Evolutionary conservation across 2,888 invertebrate genomes (phyloP), one percentile per base, ranked within the genome.

Genomic region (Drosophila neoperkinsi): DNA sequence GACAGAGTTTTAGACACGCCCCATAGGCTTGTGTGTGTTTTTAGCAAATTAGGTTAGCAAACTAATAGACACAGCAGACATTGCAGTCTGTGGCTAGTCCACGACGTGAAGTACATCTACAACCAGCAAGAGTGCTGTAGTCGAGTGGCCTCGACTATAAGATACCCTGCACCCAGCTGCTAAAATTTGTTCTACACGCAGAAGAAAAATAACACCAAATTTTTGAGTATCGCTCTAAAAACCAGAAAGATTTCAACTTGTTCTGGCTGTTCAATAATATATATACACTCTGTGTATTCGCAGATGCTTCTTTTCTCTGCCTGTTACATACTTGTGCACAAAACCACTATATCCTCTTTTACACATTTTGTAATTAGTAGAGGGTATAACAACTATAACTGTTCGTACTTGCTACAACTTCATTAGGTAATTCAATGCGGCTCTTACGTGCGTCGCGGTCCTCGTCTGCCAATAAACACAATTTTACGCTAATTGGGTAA

Each of bases 401-500:
- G 86, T 28, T 36, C 25, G 25, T 18, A 50, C 50, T 50, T 25
- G 64, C 50, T 64, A 65, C 90, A 87, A 88, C 88, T 88, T 88
- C 83, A 90, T 88, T 88, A 88, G 83, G 86, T 86, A 83, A 90
- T 88, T 90, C 88, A 79, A 79, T 83, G 77, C 60, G 71, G 69
- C 65, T 62, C 49, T 58, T 63, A 65, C 67, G 71, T 66, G 72
- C 63, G 53, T 65, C 68, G 59, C 66, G 60, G 61, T 53, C 63
- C 50, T 74, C 65, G 78, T 81, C 84, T 82, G 80, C 91, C 90
- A 90, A 90, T 91, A 90, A 90, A 86, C 88, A 89, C 91, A 91
- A 91, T 90, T 91, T 91, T 90, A 83, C 82, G 81, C 84, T 92
- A 91, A 91, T 91, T 91, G 91, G 83, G 90, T 88, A 88, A 88